phyloP scores from a whole-genome alignment of 2,797 vertebrate species.

The Rhincodon typus region DNA sequence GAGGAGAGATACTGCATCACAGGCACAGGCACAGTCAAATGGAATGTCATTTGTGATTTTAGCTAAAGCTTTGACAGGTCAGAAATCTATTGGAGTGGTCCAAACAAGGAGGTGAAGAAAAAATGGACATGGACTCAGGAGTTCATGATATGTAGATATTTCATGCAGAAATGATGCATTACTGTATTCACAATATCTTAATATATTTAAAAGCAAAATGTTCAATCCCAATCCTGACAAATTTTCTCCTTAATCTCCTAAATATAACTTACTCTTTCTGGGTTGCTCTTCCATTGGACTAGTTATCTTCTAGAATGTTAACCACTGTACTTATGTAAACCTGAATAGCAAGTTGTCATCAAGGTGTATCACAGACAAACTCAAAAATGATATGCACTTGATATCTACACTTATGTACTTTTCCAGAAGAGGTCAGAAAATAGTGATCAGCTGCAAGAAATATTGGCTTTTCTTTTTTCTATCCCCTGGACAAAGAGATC shows the following conservation, averaged over 20 bases:
- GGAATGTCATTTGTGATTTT: background rate
- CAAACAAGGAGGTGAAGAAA: background rate
- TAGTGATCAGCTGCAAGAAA: background rate
- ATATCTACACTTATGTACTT: background rate
- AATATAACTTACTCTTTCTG: too few relatives aligned
- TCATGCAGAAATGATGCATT: background rate
- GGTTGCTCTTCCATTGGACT: too few relatives aligned
- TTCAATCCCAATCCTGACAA: background rate
- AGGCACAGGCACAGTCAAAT: background rate
- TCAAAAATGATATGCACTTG: too few relatives aligned
- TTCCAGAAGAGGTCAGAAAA: background rate
- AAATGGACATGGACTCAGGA: background rate
- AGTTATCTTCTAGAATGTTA: background rate
- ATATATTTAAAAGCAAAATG: too few relatives aligned
- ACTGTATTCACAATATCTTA: background rate
- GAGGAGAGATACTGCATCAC: background rate
- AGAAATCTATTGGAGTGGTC: background rate
- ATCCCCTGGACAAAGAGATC: background rate
- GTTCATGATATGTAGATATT: background rate
- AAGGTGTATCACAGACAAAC: too few relatives aligned
- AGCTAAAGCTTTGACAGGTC: too few relatives aligned
- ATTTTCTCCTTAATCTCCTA: background rate
- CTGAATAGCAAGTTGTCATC: background rate
- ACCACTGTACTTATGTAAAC: background rate
- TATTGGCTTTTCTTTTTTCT: background rate